Evolutionary conservation across 1,140 invertebrate species (phyloP).

Genomic region (Microplitis mediator): DNA sequence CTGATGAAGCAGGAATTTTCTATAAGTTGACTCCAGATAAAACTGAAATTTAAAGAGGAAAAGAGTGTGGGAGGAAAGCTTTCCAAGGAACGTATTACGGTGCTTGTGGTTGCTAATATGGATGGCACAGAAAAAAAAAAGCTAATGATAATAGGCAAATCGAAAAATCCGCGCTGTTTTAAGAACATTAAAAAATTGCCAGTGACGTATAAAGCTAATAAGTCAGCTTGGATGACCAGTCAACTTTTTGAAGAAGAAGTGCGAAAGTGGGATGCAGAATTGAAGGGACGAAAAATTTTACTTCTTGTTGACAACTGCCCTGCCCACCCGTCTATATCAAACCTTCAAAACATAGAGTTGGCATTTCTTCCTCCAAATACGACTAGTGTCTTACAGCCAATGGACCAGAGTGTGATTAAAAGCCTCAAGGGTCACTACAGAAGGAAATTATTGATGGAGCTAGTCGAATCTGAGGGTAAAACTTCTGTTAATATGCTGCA

Average conservation of each 20-base stretch:
- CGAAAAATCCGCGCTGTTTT: constrained; percentile 1
- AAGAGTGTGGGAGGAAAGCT: neutral
- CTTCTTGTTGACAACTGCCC: constrained; percentile 50
- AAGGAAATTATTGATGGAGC: constrained; percentile 1
- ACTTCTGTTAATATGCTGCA: neutral
- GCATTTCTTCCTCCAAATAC: constrained; percentile 56
- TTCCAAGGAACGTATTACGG: neutral
- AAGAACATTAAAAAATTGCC: constrained; percentile 3
- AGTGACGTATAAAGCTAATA: neutral
- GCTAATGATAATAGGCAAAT: neutral
- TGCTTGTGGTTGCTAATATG: neutral
- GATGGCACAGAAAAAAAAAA: constrained; percentile 7
- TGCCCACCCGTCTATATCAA: constrained; percentile 43
- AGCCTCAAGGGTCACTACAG: neutral
- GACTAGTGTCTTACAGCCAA: constrained; percentile 57
- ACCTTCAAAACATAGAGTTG: constrained; percentile 51
- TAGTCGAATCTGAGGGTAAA: neutral
- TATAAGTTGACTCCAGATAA: constrained; percentile 19
- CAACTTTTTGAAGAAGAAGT: neutral
- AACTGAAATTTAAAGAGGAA: constrained; percentile 19
- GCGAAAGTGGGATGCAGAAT: constrained; percentile 19
- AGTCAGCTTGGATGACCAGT: neutral
- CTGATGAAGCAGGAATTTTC: constrained; percentile 25
- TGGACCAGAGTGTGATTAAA: constrained; percentile 59
- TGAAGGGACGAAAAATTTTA: constrained; percentile 46